A percentile compares a stretch with the other conserved stretches of the same genome.
These are phyloP conservation scores for Catharus bicknelli DNA, from an alignment of 2,113 vertebrate genomes.

Conservation along the genomic window DNA sequence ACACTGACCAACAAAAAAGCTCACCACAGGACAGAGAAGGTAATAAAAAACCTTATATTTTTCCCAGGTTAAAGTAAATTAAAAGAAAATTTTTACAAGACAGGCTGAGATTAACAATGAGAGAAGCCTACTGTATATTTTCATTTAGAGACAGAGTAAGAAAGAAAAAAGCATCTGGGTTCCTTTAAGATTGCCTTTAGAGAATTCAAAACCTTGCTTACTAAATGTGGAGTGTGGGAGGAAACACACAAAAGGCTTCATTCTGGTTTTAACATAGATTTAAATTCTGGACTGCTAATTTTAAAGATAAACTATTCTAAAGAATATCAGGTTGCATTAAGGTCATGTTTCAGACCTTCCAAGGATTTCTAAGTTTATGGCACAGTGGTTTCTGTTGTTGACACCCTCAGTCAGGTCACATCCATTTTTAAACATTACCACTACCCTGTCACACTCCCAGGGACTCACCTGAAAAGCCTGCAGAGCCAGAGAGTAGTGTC, in stretches of 20 bases:
- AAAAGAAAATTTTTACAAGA: not conserved
- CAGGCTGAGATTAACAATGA: not conserved
- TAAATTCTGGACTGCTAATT: not conserved
- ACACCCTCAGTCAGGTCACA: not conserved
- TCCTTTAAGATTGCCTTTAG: not conserved
- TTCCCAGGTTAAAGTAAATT: not conserved
- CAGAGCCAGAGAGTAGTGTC: slow-evolving; percentile 96
- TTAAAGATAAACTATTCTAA: not conserved
- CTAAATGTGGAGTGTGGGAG: not conserved
- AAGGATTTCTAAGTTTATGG: not conserved
- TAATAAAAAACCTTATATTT: not conserved
- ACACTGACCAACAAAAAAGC: not conserved
- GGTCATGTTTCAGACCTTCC: not conserved
- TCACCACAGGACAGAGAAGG: not conserved
- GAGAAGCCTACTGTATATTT: not conserved
- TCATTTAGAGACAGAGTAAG: not conserved
- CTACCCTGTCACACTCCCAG: not conserved
- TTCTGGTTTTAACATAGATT: not conserved
- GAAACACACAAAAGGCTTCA: not conserved
- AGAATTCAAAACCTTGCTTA: not conserved
- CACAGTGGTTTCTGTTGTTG: not conserved
- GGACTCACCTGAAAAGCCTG: slow-evolving; percentile 92
- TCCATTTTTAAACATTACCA: not conserved
- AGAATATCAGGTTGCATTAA: not conserved
- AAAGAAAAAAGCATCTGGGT: not conserved